Percentiles rank a stretch among this genome's conserved stretches.
Conservation (phyloP, 2,888 invertebrate genomes). For the Lissocephala sabroskyi region DNA sequence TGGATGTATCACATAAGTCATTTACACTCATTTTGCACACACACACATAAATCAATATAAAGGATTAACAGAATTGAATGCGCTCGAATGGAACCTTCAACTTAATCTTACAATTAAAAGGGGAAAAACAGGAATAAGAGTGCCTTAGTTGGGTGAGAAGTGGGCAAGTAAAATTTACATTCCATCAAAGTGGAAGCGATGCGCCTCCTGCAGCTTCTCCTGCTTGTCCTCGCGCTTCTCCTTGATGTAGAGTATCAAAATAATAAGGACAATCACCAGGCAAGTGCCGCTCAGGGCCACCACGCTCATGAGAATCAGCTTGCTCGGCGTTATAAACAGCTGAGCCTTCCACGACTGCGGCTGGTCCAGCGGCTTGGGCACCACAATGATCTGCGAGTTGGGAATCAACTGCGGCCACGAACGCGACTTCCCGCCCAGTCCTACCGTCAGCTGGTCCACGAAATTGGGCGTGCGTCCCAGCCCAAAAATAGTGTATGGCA, state of each 20-base stretch:
- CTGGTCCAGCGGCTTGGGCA: constrained; percentile 86
- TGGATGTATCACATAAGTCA: no score
- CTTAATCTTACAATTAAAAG: no score
- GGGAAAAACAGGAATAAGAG: no score
- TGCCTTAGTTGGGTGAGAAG: no score
- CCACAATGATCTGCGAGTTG: constrained; percentile 97
- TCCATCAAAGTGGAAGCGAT: constrained; percentile 89
- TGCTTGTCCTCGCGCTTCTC: constrained; percentile 88
- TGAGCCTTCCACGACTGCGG: constrained; percentile 91
- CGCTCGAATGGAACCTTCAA: no score
- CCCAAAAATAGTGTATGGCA: constrained; percentile 97
- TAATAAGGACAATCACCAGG: constrained; percentile 86
- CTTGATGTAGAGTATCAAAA: constrained; percentile 90
- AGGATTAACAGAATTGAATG: no score
- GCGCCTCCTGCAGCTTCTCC: constrained; percentile 85
- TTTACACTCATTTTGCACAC: no score
- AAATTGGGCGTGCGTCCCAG: constrained; percentile 99
- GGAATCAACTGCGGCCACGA: constrained; percentile 96
- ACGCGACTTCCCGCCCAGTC: constrained; percentile 80
- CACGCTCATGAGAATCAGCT: constrained; percentile 92
- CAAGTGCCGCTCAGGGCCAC: constrained; percentile 90
- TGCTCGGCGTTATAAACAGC: constrained; percentile 95
- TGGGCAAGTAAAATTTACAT: constrained; percentile 81
- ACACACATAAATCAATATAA: no score
- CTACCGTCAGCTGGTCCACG: constrained; percentile 90